These are phyloP conservation scores for Bovichtus variegatus DNA, from an alignment of 2,797 vertebrate species.

Conservation along the genomic window DNA sequence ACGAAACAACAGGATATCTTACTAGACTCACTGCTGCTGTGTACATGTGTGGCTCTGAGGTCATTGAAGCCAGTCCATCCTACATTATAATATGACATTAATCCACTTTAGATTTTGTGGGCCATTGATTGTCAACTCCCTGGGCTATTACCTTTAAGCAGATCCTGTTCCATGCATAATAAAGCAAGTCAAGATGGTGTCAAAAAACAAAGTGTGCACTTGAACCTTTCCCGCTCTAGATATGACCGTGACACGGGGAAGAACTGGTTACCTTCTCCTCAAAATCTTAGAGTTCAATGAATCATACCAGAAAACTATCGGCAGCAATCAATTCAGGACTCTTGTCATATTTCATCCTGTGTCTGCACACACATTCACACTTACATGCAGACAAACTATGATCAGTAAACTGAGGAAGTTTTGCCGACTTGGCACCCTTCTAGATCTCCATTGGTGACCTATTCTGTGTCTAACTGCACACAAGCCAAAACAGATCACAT, in stretches of 20 bases:
- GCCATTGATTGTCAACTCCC: constrained; percentile 75
- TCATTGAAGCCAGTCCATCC: constrained; percentile 66
- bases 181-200: constrained; percentile 59
- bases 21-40: constrained; percentile 66
- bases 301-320: constrained; percentile 62
- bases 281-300: constrained; percentile 49
- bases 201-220: constrained; percentile 58
- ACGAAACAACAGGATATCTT: constrained; percentile 68
- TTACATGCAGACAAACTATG: constrained; percentile 70
- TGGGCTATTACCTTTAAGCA: constrained; percentile 46
- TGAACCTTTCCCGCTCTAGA: constrained; percentile 38
- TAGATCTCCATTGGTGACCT: constrained; percentile 56
- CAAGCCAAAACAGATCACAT: constrained; percentile 77
- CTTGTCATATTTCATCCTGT: constrained; percentile 38
- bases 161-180: constrained; percentile 73
- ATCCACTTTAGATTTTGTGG: constrained; percentile 56
- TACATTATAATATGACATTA: constrained; percentile 50
- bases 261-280: constrained; percentile 45
- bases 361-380: constrained; percentile 60
- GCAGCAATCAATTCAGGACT: constrained; percentile 45
- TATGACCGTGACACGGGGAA: constrained; percentile 29
- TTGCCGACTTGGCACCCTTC: constrained; percentile 52
- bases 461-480: constrained; percentile 70
- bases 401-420: constrained; percentile 65
- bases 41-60: constrained; percentile 59